Evolutionary conservation across 1,140 invertebrate genomes (phyloP).

Genomic region (Atta cephalotes): DNA sequence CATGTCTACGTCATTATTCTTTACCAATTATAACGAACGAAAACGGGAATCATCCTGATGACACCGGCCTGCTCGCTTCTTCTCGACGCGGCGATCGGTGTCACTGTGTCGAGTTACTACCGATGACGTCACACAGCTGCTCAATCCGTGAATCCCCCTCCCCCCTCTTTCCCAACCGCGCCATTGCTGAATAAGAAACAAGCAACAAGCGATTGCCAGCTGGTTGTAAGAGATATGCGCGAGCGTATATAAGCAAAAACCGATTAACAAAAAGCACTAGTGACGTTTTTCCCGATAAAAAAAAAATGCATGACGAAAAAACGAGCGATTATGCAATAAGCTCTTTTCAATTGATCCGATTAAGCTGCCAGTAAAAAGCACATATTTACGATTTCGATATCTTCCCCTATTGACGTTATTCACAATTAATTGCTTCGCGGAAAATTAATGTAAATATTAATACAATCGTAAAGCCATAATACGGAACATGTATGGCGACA

Average conservation of each 20-base stretch:
- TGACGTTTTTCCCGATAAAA: slow-evolving; percentile 27
- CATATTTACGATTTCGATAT: background rate
- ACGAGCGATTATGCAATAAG: slow-evolving; percentile 2
- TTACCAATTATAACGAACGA: slow-evolving; percentile 33
- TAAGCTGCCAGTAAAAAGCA: background rate
- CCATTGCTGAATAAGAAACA: slow-evolving; percentile 66
- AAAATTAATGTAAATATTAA: slow-evolving; percentile 8
- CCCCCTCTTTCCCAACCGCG: slow-evolving; percentile 6
- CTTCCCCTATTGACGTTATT: background rate
- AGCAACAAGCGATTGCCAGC: slow-evolving; percentile 65
- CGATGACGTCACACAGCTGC: too few species aligned
- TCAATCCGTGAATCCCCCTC: too few species aligned
- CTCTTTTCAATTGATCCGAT: slow-evolving; percentile 2
- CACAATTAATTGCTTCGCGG: background rate
- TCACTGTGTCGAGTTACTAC: slow-evolving; percentile 79
- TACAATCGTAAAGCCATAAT: background rate
- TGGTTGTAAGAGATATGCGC: slow-evolving; percentile 58
- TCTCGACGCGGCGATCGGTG: slow-evolving; percentile 77
- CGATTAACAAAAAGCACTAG: slow-evolving; percentile 20
- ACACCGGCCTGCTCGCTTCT: slow-evolving; percentile 58
- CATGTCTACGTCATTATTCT: slow-evolving; percentile 25
- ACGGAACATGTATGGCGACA: background rate
- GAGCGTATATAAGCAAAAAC: slow-evolving; percentile 49
- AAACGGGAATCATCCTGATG: slow-evolving; percentile 50
- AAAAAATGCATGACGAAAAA: background rate